Percentiles rank a stretch among this genome's conserved stretches.
phyloP scores from a whole-genome alignment of 2,797 vertebrate genomes.

The Crenichthys baileyi region DNA sequence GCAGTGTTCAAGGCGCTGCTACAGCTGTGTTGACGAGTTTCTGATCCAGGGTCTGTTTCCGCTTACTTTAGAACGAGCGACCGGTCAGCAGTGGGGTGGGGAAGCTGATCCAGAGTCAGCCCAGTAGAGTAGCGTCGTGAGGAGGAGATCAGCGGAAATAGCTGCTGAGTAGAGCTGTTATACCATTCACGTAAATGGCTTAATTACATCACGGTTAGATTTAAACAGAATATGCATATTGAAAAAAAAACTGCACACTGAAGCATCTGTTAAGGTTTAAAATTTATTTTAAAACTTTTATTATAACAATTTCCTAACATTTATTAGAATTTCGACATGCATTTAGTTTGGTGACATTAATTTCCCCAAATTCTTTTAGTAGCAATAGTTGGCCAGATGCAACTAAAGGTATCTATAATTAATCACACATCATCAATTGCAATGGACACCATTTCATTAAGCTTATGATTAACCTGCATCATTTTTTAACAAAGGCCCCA shows the following conservation, averaged over 20 bases:
- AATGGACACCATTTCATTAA: background rate
- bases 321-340: slow-evolving; percentile 38
- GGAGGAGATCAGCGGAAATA: slow-evolving; percentile 24
- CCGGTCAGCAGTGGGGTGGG: slow-evolving; percentile 9
- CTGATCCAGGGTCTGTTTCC: slow-evolving; percentile 59
- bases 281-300: background rate
- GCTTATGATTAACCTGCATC: slow-evolving; percentile 6
- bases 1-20: slow-evolving; percentile 40
- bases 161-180: slow-evolving; percentile 6
- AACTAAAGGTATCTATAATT: background rate
- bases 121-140: background rate
- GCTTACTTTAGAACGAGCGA: rapidly evolving
- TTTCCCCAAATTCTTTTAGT: background rate
- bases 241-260: slow-evolving; percentile 3
- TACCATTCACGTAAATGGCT: background rate
- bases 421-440: slow-evolving; percentile 3
- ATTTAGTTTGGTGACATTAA: slow-evolving; percentile 1
- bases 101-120: slow-evolving; percentile 63
- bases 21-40: background rate
- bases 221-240: too few species aligned
- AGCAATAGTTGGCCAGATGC: slow-evolving; percentile 22
- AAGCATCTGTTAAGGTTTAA: background rate
- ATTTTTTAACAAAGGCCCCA: background rate
- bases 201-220: background rate
- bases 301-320: background rate